These are phyloP conservation scores for Nesometra sesokonis DNA, from an alignment of 35 echinoderm and acorn worm genomes.

Conservation along the genomic window DNA sequence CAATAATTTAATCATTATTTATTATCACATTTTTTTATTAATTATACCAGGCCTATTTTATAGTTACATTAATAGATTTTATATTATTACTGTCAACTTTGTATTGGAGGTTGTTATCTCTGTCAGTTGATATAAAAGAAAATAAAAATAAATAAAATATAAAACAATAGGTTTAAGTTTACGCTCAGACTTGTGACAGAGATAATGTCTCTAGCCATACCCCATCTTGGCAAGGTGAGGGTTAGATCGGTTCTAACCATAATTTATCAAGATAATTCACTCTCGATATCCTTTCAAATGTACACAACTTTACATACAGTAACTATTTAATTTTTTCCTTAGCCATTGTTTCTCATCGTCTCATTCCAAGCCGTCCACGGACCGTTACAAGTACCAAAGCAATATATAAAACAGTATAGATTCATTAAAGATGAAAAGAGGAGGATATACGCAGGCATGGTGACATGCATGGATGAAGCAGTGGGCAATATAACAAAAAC, in stretches of 20 bases:
- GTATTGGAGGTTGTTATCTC: too few species aligned
- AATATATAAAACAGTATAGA: conserved; percentile 31
- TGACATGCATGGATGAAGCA: conserved; percentile 52
- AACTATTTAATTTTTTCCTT: neutral
- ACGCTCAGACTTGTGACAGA: too few species aligned
- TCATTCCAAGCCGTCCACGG: conserved; percentile 57
- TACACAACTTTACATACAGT: neutral
- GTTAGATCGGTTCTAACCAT: neutral
- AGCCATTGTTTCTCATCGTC: conserved; percentile 61
- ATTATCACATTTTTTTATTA: too few species aligned
- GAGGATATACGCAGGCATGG: conserved; percentile 53
- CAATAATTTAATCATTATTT: too few species aligned
- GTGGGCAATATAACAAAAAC: conserved; percentile 41
- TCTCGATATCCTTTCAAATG: neutral
- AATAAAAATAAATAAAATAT: too few species aligned
- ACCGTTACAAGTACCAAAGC: conserved; percentile 49
- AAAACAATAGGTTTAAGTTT: too few species aligned
- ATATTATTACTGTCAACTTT: too few species aligned
- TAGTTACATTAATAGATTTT: too few species aligned
- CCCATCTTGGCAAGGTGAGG: too few species aligned
- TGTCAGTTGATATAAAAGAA: too few species aligned
- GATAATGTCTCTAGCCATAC: too few species aligned
- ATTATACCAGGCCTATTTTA: too few species aligned
- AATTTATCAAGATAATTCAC: neutral
- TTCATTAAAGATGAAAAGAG: conserved; percentile 33